Evolutionary conservation across 2,113 vertebrate species (phyloP), one percentile per base, ranked within the genome.

Genomic region (Enhydra lutris): DNA sequence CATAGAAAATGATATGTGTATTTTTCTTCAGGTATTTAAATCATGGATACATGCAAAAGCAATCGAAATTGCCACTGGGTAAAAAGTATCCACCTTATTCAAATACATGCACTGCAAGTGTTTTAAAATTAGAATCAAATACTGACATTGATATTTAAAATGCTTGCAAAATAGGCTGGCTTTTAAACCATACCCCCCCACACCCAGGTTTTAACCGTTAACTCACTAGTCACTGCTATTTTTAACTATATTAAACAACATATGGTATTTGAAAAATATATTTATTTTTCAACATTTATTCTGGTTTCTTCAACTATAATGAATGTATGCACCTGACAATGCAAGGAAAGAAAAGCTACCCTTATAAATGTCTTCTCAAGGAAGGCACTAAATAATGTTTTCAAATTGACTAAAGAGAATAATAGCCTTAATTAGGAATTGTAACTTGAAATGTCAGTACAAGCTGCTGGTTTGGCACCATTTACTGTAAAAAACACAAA

Each of bases 311-410:
- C 18, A 74, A 89, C 36, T 63, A 50, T 42, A 11, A 50, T 79
- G 4, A 11, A 45, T 79, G 6, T 86, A 3, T 89, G 74, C 76
- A 31, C 42, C n/a, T 36, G 45, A 47, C 5, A 0, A 93, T 93
- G 52, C 69, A 88, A 96, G 82, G 90, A 61, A 97, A 91, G 94
- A 97, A 98, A 98, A 57, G 83, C 47, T 73, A 7, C 45, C 31
- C 36, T 15, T 69, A 11, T 81, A 91, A 61, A 89, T 20, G 65
- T 0, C 50, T 26, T 82, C 65, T 89, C 36, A 45, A 76, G 2
- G 23, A 36, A 39, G 39, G 45, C 59, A 47, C n/a, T 71, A 47
- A 92, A 36, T 29, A 52, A 57, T 23, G 34, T 74, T 89, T 71
- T 31, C 47, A n/a, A 61, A 61, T 20, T 23, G 7, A 50, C 59